These are phyloP conservation scores for Athetis lepigone DNA, from an alignment of 2,888 invertebrate genomes.

Conservation along the genomic window DNA sequence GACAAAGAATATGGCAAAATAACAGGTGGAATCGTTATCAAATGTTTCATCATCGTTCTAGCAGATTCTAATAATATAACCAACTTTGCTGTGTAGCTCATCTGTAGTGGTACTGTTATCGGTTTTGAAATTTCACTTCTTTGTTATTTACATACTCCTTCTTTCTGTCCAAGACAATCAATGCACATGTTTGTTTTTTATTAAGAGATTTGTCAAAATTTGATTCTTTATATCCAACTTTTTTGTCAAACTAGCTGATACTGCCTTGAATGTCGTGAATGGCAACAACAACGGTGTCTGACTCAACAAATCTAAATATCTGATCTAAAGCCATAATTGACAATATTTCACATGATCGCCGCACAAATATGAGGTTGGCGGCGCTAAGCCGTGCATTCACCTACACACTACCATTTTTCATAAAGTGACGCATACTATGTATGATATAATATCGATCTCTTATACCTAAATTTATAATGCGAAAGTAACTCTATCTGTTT, in stretches of 20 bases:
- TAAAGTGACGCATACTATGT: conserved; percentile 45
- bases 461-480: too few relatives aligned
- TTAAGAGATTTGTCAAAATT: too few relatives aligned
- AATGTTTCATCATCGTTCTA: background rate
- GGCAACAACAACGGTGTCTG: background rate
- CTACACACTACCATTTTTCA: conserved; percentile 47
- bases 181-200: too few relatives aligned
- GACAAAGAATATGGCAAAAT: background rate
- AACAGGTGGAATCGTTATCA: too few relatives aligned
- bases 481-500: too few relatives aligned
- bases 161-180: background rate
- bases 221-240: too few relatives aligned
- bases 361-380: conserved; percentile 46
- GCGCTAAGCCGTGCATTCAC: conserved; percentile 47
- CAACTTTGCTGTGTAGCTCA: background rate
- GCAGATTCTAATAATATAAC: background rate
- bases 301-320: conserved; percentile 6
- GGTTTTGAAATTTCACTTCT: background rate
- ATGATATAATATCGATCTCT: conserved; percentile 50
- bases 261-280: background rate
- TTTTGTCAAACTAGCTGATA: too few relatives aligned
- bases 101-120: background rate
- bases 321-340: conserved; percentile 33
- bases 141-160: background rate
- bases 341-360: conserved; percentile 29